phyloP scores from a whole-genome alignment of 2,888 invertebrate genomes.

The Cinara cedri region DNA sequence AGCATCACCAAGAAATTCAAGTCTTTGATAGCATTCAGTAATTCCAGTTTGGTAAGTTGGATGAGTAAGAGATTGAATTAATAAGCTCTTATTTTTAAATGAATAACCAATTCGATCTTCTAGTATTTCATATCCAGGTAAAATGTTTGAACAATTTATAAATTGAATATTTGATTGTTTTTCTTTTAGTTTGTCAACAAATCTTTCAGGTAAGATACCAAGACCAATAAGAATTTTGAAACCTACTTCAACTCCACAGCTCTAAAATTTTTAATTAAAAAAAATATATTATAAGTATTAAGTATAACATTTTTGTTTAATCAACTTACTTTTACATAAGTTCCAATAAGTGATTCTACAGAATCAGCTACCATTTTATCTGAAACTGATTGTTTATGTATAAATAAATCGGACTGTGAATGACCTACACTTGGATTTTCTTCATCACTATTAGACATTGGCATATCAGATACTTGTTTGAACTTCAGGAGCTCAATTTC shows the following conservation, averaged over 20 bases:
- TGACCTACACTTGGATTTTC: neutral
- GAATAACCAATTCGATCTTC: slow-evolving; percentile 74
- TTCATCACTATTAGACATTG: neutral
- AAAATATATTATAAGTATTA: neutral
- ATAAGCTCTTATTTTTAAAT: slow-evolving; percentile 80
- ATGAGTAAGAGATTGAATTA: slow-evolving; percentile 93
- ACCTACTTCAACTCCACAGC: slow-evolving; percentile 66
- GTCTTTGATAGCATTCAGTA: slow-evolving; percentile 85
- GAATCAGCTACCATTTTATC: slow-evolving; percentile 80
- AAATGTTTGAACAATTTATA: neutral
- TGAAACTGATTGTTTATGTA: slow-evolving; percentile 64
- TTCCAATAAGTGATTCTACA: slow-evolving; percentile 85
- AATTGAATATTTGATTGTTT: neutral
- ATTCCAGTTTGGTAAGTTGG: slow-evolving; percentile 77
- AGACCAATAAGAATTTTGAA: slow-evolving; percentile 72
- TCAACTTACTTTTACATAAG: slow-evolving; percentile 68
- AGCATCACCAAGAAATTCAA: slow-evolving; percentile 94
- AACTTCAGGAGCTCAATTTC: slow-evolving; percentile 30
- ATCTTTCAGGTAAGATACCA: slow-evolving; percentile 66
- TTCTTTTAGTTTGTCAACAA: neutral
- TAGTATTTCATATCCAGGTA: slow-evolving; percentile 63
- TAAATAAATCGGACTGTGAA: slow-evolving; percentile 40
- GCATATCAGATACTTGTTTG: slow-evolving; percentile 8
- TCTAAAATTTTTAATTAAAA: slow-evolving; percentile 61
- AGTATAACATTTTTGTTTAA: neutral